These are phyloP conservation scores for Antechinus flavipes DNA, from an alignment of 2,113 vertebrate genomes.

Conservation along the genomic window DNA sequence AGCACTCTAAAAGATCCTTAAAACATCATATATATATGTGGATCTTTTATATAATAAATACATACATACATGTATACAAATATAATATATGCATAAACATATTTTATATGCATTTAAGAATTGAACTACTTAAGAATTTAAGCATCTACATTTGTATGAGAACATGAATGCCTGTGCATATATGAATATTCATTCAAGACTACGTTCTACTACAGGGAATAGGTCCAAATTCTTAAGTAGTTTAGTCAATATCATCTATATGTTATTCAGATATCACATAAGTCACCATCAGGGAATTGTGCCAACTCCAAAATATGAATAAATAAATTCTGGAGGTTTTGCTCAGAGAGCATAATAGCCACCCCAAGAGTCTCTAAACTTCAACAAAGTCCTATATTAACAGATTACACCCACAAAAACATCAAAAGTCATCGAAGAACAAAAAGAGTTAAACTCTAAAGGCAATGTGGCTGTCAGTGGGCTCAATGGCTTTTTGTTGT, in stretches of 20 bases:
- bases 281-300: background rate
- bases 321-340: slow-evolving; percentile 11
- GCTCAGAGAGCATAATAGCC: background rate
- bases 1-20: background rate
- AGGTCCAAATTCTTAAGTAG: slow-evolving; percentile 6
- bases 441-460: slow-evolving; percentile 22
- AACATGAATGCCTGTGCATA: background rate
- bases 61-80: background rate
- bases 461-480: slow-evolving; percentile 5
- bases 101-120: background rate
- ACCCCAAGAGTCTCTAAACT: background rate
- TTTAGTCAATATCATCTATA: background rate
- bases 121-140: background rate
- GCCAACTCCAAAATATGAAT: background rate
- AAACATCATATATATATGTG: background rate
- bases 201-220: background rate
- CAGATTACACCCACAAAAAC: slow-evolving; percentile 6
- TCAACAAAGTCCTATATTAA: slow-evolving; percentile 25
- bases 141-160: background rate
- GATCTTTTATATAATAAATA: background rate
- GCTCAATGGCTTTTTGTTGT: background rate
- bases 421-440: slow-evolving; percentile 36
- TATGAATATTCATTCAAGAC: background rate
- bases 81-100: background rate
- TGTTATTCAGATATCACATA: background rate